phyloP scores from a whole-genome alignment of 2,113 vertebrate species.

The Empidonax alnorum region DNA sequence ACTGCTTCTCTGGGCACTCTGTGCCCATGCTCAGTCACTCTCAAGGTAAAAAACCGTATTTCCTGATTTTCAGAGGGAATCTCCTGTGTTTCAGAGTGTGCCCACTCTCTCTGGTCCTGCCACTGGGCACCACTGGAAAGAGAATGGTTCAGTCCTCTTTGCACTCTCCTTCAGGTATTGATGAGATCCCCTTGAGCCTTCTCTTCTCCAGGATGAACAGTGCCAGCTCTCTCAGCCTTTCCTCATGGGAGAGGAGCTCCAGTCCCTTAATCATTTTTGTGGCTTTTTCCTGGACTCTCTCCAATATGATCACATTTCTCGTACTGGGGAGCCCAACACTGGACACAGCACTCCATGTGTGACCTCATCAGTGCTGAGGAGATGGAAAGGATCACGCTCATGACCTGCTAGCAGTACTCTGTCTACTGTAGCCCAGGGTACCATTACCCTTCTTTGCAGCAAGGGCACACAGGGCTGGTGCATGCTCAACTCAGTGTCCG shows the following conservation, averaged over 20 bases:
- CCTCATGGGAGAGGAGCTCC: fast-evolving
- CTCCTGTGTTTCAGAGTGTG: background rate
- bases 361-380: background rate
- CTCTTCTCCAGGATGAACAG: background rate
- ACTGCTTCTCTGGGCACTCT: background rate
- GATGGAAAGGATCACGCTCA: background rate
- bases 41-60: background rate
- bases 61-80: background rate
- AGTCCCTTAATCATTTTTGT: background rate
- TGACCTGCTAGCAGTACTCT: background rate
- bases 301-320: background rate
- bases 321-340: fast-evolving
- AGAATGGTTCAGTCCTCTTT: background rate
- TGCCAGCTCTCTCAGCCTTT: background rate
- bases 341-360: background rate
- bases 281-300: background rate
- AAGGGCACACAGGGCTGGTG: background rate
- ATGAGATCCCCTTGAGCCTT: background rate
- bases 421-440: background rate
- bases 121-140: background rate
- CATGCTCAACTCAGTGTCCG: background rate
- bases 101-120: background rate
- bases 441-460: background rate
- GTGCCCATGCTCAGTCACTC: background rate
- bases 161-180: background rate